Conservation (phyloP, 2,113 vertebrate species). For the Engraulis encrasicolus region DNA sequence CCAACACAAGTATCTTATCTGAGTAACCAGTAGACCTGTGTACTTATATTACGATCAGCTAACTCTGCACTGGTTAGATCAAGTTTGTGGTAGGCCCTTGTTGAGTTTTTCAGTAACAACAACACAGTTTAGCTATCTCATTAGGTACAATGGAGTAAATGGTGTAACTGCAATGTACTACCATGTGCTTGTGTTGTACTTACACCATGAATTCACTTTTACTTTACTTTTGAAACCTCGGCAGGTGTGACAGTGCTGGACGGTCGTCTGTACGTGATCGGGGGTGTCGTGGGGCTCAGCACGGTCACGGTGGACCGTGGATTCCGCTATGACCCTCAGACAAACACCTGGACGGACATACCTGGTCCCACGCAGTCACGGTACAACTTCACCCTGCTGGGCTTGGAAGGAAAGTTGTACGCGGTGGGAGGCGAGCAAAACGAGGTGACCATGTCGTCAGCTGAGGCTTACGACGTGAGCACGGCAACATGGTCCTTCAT, state of each 20-base stretch:
- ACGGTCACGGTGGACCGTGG: slow-evolving; percentile 87
- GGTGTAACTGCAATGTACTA: too few species aligned
- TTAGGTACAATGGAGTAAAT: too few species aligned
- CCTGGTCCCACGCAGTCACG: slow-evolving; percentile 87
- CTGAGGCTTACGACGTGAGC: slow-evolving; percentile 81
- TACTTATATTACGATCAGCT: too few species aligned
- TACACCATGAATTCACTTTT: too few species aligned
- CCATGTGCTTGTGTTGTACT: too few species aligned
- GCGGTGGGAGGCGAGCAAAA: slow-evolving; percentile 87
- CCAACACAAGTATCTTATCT: too few species aligned
- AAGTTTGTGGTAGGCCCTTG: too few species aligned
- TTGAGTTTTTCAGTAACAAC: too few species aligned
- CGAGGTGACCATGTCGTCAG: slow-evolving; percentile 75
- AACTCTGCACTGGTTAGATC: too few species aligned
- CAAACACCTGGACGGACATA: slow-evolving; percentile 80
- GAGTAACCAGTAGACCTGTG: too few species aligned
- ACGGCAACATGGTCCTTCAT: slow-evolving; percentile 80
- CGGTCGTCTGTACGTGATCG: slow-evolving; percentile 90
- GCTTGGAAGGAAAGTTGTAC: slow-evolving; percentile 81
- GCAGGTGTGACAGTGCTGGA: slow-evolving; percentile 85
- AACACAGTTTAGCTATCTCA: too few species aligned
- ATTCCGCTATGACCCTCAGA: slow-evolving; percentile 84
- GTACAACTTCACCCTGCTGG: slow-evolving; percentile 83
- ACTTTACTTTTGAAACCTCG: too few species aligned
- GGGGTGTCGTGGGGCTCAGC: slow-evolving; percentile 83